phyloP scores from a whole-genome alignment of 2,797 vertebrate genomes.

The Dryobates pubescens region DNA sequence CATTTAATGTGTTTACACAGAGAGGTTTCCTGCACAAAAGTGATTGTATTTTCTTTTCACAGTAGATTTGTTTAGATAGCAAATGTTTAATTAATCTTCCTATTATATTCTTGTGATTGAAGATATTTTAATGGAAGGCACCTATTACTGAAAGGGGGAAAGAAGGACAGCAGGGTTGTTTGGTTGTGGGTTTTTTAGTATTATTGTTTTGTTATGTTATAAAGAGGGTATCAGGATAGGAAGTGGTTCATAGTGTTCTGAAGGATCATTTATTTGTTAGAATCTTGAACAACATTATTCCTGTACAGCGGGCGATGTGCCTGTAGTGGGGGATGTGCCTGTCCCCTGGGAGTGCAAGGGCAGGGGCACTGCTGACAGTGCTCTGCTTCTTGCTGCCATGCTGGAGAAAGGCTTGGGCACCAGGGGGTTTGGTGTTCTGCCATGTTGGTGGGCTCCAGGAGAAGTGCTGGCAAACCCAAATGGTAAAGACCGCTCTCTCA shows the following conservation, averaged over 20 bases:
- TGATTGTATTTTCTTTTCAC: background rate
- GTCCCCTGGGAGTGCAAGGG: background rate
- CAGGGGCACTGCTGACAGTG: rapidly evolving
- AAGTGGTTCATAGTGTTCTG: background rate
- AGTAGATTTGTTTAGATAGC: background rate
- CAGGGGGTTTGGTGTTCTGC: background rate
- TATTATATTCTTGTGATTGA: background rate
- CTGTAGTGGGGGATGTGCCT: too few relatives aligned
- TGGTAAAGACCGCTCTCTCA: too few relatives aligned
- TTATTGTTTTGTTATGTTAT: rapidly evolving
- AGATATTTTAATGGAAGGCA: background rate
- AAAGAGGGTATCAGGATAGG: rapidly evolving
- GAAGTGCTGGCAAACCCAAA: background rate
- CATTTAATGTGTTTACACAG: background rate
- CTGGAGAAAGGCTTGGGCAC: background rate
- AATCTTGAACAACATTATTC: background rate
- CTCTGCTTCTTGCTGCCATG: rapidly evolving
- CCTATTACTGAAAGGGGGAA: background rate
- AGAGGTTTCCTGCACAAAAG: background rate
- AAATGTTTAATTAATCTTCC: slow-evolving; percentile 9
- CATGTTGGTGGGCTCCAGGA: background rate
- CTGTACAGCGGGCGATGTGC: background rate
- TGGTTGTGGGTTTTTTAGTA: background rate
- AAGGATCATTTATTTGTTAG: background rate
- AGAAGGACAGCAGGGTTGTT: background rate